These are phyloP conservation scores for Alaudala cheleensis DNA, from an alignment of 2,113 vertebrate genomes.

Conservation along the genomic window DNA sequence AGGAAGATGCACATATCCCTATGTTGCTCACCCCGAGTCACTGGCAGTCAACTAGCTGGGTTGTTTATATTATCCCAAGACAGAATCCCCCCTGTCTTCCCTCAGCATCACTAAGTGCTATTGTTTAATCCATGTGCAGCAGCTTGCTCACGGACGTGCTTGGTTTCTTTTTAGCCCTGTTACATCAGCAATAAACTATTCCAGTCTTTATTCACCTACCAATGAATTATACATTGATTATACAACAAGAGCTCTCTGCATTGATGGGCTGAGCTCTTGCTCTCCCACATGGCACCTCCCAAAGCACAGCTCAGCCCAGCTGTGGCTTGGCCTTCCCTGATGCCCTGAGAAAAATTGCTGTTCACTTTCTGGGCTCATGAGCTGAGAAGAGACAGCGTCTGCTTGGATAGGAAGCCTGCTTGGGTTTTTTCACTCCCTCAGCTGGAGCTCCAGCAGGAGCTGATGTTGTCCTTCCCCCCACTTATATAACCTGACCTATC, in stretches of 20 bases:
- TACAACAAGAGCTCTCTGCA: not conserved
- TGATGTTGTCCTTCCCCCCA: not conserved
- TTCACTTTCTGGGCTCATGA: not conserved
- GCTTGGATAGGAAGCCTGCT: not conserved
- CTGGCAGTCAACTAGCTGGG: not conserved
- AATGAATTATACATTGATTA: constrained; percentile 59
- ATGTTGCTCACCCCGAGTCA: rapidly evolving
- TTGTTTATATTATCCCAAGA: not conserved
- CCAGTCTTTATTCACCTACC: constrained; percentile 21
- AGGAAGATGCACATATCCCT: not conserved
- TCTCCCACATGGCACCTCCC: not conserved
- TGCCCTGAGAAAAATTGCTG: not conserved
- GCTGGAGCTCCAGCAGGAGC: not conserved
- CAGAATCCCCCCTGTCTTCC: not conserved
- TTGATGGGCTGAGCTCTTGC: not conserved
- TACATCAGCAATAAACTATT: constrained; percentile 2
- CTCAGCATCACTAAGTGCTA: not conserved
- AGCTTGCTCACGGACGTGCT: not conserved
- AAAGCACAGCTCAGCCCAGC: not conserved
- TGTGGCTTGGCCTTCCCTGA: not conserved
- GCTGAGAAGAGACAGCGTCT: not conserved
- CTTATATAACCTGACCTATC: constrained; percentile 36
- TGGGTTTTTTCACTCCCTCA: not conserved
- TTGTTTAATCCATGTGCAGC: not conserved
- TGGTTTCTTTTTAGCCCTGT: not conserved